Base-by-base conservation (phyloP, 2,888 invertebrate genomes). In the Pristionchus arcanus region DNA sequence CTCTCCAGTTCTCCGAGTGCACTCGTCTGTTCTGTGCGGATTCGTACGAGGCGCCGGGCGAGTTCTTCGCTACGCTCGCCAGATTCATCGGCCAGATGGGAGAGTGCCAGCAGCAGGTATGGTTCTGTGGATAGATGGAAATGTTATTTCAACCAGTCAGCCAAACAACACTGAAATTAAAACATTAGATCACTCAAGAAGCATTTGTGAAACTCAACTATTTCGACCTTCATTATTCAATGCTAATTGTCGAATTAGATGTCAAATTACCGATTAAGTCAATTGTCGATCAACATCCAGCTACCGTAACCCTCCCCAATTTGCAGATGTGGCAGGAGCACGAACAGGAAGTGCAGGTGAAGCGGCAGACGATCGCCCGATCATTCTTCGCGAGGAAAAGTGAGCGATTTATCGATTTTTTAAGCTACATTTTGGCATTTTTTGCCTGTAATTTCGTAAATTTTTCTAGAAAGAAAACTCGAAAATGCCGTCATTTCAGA, bases 11-110 rank as follows among this genome's bases (percentile, higher is more conserved):
- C 90, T 90, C 92, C 66, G 92, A 93, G 59, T 94, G 94, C 88
- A 91, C 92, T 37, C 89, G 91, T 31, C 92, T 92, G 90, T 94
- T 92, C 91, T 93, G 92, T 84, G 92, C 92, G 71, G 91, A 92
- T 25, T 89, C 93, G 5, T 66, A 90, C 19, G 86, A 87, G 28
- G 86, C 93, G n/a, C 94, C 95, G 0, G 95, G 95, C 89, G 93
- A 93, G 55, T 93, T 95, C 90, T 95, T 95, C 92, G 93, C 94
- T 13, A 90, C 91, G 19, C 91, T 95, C 77, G 87, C 94, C 63
- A 91, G 93, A 77, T 95, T 95, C 91, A 85, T 95, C 34, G 90
- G 89, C 37, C 91, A 90, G 34, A 90, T 93, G 77, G 74, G 91
- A 53, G 93, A 93, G 31, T 93, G 93, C 89, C 91, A 93, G 66